Evolutionary conservation across 2,888 invertebrate genomes (phyloP), one percentile per base, ranked within the genome.

Genomic region (Amblyjoppa proteus): DNA sequence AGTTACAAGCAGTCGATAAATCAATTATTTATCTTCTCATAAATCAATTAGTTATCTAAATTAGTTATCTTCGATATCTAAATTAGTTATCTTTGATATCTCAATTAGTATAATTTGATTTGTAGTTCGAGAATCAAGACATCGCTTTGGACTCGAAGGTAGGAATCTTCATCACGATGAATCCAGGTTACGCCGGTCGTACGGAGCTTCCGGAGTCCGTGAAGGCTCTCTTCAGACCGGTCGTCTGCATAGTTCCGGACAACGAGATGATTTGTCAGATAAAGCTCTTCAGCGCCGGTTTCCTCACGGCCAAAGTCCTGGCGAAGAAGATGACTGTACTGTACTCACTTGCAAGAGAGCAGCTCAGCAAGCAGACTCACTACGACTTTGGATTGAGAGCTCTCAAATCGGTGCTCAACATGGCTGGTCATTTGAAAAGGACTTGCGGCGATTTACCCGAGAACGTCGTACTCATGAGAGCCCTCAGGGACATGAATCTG

Each of bases 91-190:
- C 3, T 61, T 5, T 4, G 13, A 61, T 16, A 1, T 61, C 11
- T 64, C 20, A 2, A 73, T 6, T 34, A 34, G 53, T 41, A 5
- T 49, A 69, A 45, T 56, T 70, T 11, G 51, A 31, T 88, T 92
- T 3, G 0, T 91, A 97, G 97, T 98, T 98, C 93, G 97, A 97
- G 94, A 97, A 97, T 0, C 96, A 96, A 91, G 97, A 98, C 92
- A 98, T 98, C 84, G 95, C 94, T 7, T 94, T 99, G 93, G 98
- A 98, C 94, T 94, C 95, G 6, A 98, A 98, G 94, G 97, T 98
- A 20, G 98, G 98, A 0, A 97, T 99, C 86, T 99, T 99, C 94
- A 98, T 98, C 79, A 99, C 98, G 0, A 98, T 99, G 98, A 98
- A 99, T 95, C 98, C 98, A 0, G 98, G 98, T 0, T 98, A 98